Conservation (phyloP, 2,113 vertebrate genomes). For the Cisticola juncidis region DNA sequence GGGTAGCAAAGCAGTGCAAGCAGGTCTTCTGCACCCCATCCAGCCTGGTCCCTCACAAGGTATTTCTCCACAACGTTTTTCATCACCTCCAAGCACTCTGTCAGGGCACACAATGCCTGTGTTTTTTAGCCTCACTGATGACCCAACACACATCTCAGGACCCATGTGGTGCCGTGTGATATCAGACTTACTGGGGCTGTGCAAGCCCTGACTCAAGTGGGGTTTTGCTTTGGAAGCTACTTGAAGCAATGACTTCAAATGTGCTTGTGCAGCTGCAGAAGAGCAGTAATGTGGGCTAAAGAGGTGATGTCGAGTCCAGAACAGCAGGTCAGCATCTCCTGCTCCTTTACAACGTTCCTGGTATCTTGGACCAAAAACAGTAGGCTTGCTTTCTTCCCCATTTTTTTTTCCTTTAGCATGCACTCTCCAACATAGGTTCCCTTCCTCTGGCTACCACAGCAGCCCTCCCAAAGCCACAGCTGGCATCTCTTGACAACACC, state of each 20-base stretch:
- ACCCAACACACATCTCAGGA: background rate
- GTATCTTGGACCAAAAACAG: background rate
- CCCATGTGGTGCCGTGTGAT: background rate
- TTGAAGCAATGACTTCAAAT: background rate
- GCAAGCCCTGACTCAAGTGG: fast-evolving
- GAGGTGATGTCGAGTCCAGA: background rate
- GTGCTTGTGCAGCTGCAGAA: background rate
- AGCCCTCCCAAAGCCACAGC: background rate
- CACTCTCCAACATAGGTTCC: background rate
- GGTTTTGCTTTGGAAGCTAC: background rate
- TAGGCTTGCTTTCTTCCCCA: background rate
- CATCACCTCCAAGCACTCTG: background rate
- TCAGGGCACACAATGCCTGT: fast-evolving
- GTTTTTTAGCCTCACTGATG: background rate
- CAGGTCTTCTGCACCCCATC: background rate
- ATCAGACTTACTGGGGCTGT: background rate
- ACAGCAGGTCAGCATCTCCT: background rate
- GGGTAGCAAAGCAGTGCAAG: background rate
- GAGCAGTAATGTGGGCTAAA: background rate
- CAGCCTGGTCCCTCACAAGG: background rate
- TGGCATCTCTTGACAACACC: background rate
- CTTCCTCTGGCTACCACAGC: background rate
- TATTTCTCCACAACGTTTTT: background rate
- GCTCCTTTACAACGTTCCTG: background rate
- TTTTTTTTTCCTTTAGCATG: background rate